Conservation (phyloP, 2,888 invertebrate species). For the Scaptomyza cyrtandrae region DNA sequence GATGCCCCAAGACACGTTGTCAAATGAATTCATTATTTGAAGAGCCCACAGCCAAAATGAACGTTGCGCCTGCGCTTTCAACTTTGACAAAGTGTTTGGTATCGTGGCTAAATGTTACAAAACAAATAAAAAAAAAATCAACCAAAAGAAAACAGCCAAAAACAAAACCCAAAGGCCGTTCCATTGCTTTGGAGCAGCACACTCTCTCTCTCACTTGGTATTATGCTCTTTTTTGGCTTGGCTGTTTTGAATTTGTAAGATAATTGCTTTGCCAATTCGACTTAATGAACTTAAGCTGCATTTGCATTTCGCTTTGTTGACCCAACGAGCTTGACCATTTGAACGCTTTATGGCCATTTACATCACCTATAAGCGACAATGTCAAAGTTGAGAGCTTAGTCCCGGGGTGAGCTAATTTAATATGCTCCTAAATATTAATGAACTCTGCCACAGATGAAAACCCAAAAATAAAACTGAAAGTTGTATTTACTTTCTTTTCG, state of each 20-base stretch:
- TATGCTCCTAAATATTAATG: slow-evolving; percentile 61
- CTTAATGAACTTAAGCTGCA: slow-evolving; percentile 65
- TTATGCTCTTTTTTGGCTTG: slow-evolving; percentile 10
- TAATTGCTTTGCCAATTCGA: slow-evolving; percentile 70
- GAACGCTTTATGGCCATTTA: slow-evolving; percentile 57
- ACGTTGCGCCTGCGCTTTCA: slow-evolving; percentile 56
- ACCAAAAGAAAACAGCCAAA: slow-evolving; percentile 5
- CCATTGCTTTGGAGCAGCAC: slow-evolving; percentile 28
- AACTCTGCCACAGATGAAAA: slow-evolving; percentile 25
- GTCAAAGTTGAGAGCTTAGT: slow-evolving; percentile 61
- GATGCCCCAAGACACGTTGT: slow-evolving; percentile 28
- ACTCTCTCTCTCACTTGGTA: slow-evolving; percentile 5
- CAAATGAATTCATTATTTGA: slow-evolving; percentile 46
- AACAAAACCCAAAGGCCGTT: slow-evolving; percentile 63
- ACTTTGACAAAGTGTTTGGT: slow-evolving; percentile 66
- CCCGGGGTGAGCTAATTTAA: slow-evolving; percentile 57
- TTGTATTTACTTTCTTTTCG: slow-evolving; percentile 58
- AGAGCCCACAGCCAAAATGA: slow-evolving; percentile 40
- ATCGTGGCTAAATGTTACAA: slow-evolving; percentile 56
- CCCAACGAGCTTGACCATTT: slow-evolving; percentile 52
- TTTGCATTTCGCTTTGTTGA: slow-evolving; percentile 62
- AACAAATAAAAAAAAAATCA: background rate
- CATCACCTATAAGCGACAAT: slow-evolving; percentile 43
- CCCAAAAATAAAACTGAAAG: slow-evolving; percentile 40
- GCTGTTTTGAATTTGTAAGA: slow-evolving; percentile 42